These are phyloP conservation scores for Equus quagga DNA, from an alignment of 2,113 vertebrate genomes.

Conservation along the genomic window DNA sequence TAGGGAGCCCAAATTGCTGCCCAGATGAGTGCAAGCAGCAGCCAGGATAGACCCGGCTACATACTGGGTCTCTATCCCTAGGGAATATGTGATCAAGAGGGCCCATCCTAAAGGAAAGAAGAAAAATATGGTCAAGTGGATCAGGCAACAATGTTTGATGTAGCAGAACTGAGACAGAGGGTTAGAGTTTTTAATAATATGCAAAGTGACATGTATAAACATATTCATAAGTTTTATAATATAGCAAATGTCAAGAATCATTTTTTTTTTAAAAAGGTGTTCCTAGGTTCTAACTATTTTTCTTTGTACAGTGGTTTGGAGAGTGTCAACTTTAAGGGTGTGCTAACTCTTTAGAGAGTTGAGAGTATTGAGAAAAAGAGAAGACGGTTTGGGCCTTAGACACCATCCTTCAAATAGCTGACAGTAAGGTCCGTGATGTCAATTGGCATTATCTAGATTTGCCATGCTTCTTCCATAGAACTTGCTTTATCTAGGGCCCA, in stretches of 20 bases:
- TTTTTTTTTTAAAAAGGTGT: neutral
- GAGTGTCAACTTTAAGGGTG: neutral
- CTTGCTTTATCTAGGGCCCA: neutral
- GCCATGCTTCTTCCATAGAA: neutral
- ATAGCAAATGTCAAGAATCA: neutral
- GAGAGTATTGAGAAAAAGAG: neutral
- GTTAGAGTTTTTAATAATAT: neutral
- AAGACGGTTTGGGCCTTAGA: neutral
- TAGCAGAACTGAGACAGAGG: neutral
- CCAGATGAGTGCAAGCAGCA: constrained; percentile 34
- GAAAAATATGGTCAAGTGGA: neutral
- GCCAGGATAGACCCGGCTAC: neutral
- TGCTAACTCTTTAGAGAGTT: neutral
- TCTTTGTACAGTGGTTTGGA: neutral
- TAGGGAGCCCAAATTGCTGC: constrained; percentile 69
- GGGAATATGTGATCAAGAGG: neutral
- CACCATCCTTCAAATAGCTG: neutral
- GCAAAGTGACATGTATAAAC: neutral
- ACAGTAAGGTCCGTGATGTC: neutral
- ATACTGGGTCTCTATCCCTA: neutral
- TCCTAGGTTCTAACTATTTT: neutral
- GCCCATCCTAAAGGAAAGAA: neutral
- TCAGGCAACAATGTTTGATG: neutral
- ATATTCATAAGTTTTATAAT: neutral
- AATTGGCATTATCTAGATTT: neutral